Conservation (phyloP, 2,113 vertebrate species). For the Cygnus buccinator region DNA sequence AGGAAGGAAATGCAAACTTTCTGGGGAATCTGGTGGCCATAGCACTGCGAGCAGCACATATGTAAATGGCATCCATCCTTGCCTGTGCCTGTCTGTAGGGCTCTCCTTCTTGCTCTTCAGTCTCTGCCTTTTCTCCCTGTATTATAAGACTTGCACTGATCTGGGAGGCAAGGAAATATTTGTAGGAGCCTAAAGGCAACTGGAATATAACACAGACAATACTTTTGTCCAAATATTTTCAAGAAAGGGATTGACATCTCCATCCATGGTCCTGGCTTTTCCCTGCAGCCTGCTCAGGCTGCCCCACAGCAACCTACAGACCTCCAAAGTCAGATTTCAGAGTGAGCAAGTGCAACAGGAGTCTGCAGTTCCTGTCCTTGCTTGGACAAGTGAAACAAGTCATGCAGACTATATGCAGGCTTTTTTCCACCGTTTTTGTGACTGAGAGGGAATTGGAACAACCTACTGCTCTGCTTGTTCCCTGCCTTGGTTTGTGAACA, state of each 20-base stretch:
- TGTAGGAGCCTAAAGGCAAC: not conserved
- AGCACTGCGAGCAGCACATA: accelerated
- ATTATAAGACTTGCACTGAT: accelerated
- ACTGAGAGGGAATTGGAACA: not conserved
- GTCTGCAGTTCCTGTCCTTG: not conserved
- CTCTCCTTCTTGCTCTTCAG: not conserved
- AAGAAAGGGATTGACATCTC: not conserved
- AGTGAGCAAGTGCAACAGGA: not conserved
- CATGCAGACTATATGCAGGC: accelerated
- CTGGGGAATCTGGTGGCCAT: accelerated
- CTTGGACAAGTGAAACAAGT: not conserved
- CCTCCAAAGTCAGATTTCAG: not conserved
- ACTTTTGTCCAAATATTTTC: not conserved
- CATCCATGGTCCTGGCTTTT: not conserved
- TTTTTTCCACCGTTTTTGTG: not conserved
- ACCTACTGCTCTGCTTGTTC: not conserved
- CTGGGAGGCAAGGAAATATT: not conserved
- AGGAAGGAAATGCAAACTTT: not conserved
- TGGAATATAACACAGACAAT: not conserved
- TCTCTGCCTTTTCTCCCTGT: not conserved
- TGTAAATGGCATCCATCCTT: accelerated
- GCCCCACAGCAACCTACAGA: not conserved
- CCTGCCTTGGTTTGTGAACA: not conserved
- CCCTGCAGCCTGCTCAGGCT: not conserved
- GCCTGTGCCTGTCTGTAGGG: accelerated